Conservation (phyloP, 2,797 vertebrate genomes). For the Botia kubotai region DNA sequence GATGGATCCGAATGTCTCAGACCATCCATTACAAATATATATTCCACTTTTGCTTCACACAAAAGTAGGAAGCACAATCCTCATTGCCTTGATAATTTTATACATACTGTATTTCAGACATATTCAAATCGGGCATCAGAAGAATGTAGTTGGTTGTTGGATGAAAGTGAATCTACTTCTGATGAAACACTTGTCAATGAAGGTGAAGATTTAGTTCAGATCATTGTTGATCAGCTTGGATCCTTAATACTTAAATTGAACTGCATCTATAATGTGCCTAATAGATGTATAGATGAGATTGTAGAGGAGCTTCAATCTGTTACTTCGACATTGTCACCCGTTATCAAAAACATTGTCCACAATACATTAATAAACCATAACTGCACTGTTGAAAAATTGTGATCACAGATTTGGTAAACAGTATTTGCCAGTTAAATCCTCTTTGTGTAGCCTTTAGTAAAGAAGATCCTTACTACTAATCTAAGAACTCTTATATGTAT, state of each 20-base stretch:
- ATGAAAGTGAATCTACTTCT: slow-evolving; percentile 44
- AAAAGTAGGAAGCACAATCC: background rate
- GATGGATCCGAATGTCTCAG: no score
- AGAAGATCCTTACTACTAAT: slow-evolving; percentile 47
- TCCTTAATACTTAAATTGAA: slow-evolving; percentile 30
- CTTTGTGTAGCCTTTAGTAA: slow-evolving; percentile 53
- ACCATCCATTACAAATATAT: no score
- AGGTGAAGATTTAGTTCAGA: slow-evolving; percentile 44
- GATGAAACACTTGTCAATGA: slow-evolving; percentile 24
- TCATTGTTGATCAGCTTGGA: slow-evolving; percentile 58
- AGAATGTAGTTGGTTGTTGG: slow-evolving; percentile 23
- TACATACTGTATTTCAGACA: background rate
- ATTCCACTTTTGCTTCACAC: background rate
- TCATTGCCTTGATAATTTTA: background rate
- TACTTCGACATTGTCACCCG: slow-evolving; percentile 53
- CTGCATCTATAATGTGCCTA: no score
- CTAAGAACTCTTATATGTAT: no score
- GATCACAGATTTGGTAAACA: slow-evolving; percentile 55
- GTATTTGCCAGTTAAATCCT: slow-evolving; percentile 60
- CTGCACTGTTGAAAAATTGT: slow-evolving; percentile 52
- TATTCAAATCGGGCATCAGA: slow-evolving; percentile 25
- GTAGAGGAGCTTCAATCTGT: slow-evolving; percentile 55
- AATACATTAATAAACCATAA: slow-evolving; percentile 56
- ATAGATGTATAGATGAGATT: no score
- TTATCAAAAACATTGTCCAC: slow-evolving; percentile 54